These are phyloP conservation scores for Molothrus aeneus DNA, from an alignment of 2,797 vertebrate species.

Conservation along the genomic window DNA sequence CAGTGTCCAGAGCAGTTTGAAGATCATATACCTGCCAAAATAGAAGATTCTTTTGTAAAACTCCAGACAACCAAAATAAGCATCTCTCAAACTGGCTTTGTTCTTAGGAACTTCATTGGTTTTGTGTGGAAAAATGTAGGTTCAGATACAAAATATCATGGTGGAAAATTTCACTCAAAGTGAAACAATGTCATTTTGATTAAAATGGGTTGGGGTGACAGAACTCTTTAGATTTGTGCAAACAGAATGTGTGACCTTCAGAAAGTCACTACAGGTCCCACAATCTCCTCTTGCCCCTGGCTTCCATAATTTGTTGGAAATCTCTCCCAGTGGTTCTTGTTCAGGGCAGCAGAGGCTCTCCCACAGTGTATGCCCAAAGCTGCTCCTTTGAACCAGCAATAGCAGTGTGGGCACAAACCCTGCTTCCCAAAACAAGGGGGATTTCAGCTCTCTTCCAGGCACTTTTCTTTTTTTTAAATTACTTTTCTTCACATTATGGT, in stretches of 20 bases:
- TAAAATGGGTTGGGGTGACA: neutral
- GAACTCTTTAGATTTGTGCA: neutral
- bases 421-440: neutral
- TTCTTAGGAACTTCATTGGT: neutral
- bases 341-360: neutral
- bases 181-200: neutral
- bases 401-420: neutral
- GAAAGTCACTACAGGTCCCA: neutral
- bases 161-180: neutral
- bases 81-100: neutral
- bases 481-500: neutral
- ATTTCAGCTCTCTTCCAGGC: neutral
- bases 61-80: neutral
- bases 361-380: fast-evolving
- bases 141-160: neutral
- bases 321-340: neutral
- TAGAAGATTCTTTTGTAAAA: neutral
- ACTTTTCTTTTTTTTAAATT: neutral
- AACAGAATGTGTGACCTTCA: neutral
- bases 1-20: neutral
- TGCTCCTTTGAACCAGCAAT: neutral
- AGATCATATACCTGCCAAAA: neutral
- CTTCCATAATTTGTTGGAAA: neutral
- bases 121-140: neutral
- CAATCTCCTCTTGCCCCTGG: neutral